Conservation (phyloP, 2,888 invertebrate species). For the Eueremaeus valkanovi region DNA sequence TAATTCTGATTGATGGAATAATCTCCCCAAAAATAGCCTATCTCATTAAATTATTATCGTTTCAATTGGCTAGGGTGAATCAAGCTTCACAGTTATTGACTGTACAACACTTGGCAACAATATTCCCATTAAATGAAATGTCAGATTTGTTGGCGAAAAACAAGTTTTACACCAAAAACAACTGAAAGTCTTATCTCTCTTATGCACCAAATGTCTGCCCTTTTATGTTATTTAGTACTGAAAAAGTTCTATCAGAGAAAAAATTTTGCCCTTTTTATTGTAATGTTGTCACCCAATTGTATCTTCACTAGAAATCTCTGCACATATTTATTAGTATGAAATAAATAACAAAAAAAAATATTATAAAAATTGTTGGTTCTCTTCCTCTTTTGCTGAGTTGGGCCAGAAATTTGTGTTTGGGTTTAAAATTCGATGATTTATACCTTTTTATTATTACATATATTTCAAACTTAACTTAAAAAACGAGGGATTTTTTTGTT, state of each 20-base stretch:
- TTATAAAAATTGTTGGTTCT: too few relatives aligned
- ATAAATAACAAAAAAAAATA: too few relatives aligned
- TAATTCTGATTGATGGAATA: too few relatives aligned
- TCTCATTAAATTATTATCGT: too few relatives aligned
- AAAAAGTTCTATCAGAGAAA: not conserved
- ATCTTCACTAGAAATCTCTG: slow-evolving; percentile 8
- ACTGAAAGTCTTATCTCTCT: not conserved
- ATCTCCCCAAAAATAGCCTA: too few relatives aligned
- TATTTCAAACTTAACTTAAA: not conserved
- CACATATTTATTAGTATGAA: not conserved
- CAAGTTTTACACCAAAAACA: not conserved
- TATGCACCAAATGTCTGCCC: slow-evolving; percentile 16
- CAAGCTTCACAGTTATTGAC: too few relatives aligned
- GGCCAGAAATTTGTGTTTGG: not conserved
- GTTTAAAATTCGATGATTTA: slow-evolving; percentile 12
- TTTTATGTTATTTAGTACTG: not conserved
- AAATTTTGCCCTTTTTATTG: slow-evolving; percentile 15
- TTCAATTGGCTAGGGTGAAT: too few relatives aligned
- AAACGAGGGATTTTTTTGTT: not conserved
- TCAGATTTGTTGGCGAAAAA: not conserved
- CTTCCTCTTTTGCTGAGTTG: not conserved
- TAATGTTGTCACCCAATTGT: not conserved
- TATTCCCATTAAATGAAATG: slow-evolving; percentile 1
- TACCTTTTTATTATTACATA: not conserved
- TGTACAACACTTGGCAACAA: too few relatives aligned